phyloP scores from a whole-genome alignment of 2,888 invertebrate species.

The Tipula vernalis region DNA sequence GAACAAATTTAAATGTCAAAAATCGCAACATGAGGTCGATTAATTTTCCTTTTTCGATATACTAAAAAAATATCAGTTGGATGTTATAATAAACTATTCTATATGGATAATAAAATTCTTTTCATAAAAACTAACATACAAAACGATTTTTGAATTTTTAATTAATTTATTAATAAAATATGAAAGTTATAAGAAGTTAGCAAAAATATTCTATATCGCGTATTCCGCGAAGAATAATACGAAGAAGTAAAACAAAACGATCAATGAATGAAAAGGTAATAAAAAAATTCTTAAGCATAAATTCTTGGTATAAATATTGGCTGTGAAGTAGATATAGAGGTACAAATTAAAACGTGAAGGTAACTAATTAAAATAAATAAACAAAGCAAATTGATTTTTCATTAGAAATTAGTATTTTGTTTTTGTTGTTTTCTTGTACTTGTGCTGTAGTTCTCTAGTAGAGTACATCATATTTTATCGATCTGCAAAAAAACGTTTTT shows the following conservation, averaged over 20 bases:
- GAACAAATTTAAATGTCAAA: not conserved
- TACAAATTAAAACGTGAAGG: conserved; percentile 4
- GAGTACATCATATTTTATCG: not conserved
- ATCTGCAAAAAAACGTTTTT: not conserved
- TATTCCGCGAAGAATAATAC: not conserved
- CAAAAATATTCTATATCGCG: not conserved
- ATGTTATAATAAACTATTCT: not conserved
- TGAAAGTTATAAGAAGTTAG: not conserved
- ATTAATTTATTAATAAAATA: not conserved
- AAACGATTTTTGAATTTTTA: not conserved
- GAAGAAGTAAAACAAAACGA: not conserved
- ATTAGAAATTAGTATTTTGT: not conserved
- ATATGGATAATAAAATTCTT: not conserved
- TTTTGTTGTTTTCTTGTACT: not conserved
- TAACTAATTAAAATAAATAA: conserved; percentile 4
- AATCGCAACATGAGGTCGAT: not conserved
- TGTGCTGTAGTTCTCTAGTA: not conserved
- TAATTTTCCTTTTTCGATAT: not conserved
- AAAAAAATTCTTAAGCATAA: not conserved
- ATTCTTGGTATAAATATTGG: not conserved
- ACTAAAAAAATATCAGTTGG: not conserved
- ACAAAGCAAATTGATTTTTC: conserved; percentile 4
- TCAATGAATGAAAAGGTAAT: not conserved
- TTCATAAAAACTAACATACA: not conserved
- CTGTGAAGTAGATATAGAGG: not conserved